Evolutionary conservation across 2,888 invertebrate genomes (phyloP), one percentile per base, ranked within the genome.

Genomic region (Teleiodes luculella): DNA sequence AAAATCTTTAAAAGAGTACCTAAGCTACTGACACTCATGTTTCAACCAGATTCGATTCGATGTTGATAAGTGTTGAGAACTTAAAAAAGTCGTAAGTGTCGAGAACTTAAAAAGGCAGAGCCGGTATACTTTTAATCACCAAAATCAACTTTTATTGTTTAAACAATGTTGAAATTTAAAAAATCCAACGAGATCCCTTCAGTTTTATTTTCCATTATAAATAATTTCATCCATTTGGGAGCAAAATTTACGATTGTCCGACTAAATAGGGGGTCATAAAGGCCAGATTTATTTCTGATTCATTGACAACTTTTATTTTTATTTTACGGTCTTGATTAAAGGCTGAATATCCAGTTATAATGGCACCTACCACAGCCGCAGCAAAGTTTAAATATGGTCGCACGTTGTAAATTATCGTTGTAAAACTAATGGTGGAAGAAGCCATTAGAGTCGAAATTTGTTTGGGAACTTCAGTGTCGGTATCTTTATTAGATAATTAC

Each of bases 291-390:
- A 61, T 61, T 55, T 54, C 45, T 50, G 53, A 48, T 50, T 55
- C 57, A 57, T 61, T 61, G 59, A 55, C 57, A 61, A 59, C 55
- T 56, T 62, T 59, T 60, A 57, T 58, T 58, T 61, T 58, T 58
- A 49, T 59, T 61, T 61, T 61, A 56, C 24, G 24, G 18, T 33
- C 39, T 49, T 53, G 52, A 53, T 61, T 54, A 49, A 55, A 54
- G 41, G 54, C 52, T 52, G 58, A 54, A 45, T 53, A 53, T 61
- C 57, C 54, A 49, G 57, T 61, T 60, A 57, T 55, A 53, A 52
- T 52, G 48, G 41, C 52, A 53, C 54, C 52, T 56, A 53, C 56
- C 56, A 37, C 54, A 20, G 55, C 18, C 43, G 30, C 18, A 43
- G 46, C 33, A 41, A 7, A 13, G 24, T 3, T 30, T 39, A 43